phyloP scores from a whole-genome alignment of 2,113 vertebrate genomes.

The Cinclus cinclus region DNA sequence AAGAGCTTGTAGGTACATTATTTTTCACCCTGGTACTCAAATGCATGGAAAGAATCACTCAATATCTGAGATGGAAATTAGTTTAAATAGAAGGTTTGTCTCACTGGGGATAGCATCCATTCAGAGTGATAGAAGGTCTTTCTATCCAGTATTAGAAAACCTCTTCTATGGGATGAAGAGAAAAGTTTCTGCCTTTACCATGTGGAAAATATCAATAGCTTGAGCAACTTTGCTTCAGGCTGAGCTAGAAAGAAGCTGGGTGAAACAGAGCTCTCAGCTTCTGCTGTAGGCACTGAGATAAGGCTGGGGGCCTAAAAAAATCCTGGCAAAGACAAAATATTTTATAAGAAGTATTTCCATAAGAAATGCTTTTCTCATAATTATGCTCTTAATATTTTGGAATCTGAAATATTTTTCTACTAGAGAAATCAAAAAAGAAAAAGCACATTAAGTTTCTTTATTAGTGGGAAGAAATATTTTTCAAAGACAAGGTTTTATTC shows the following conservation, averaged over 20 bases:
- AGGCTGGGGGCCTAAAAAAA: neutral
- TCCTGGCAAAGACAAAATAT: neutral
- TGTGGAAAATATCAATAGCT: constrained; percentile 16
- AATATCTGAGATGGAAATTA: neutral
- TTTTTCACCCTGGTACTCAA: neutral
- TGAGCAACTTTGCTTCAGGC: neutral
- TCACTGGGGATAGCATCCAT: constrained; percentile 4
- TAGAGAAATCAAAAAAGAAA: neutral
- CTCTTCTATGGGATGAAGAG: neutral
- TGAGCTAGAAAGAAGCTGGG: neutral
- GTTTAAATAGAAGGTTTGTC: constrained; percentile 27
- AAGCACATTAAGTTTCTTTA: neutral
- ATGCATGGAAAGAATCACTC: neutral
- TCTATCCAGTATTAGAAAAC: neutral
- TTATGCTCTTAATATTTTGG: neutral
- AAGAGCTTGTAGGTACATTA: neutral
- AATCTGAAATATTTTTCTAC: neutral
- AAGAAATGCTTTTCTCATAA: neutral
- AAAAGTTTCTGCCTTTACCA: neutral
- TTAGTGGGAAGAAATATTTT: neutral
- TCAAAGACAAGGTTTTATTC: neutral
- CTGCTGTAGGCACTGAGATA: neutral
- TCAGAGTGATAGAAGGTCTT: constrained; percentile 18
- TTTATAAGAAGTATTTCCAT: neutral
- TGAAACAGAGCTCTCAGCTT: neutral